A percentile compares a stretch with the other conserved stretches of the same genome.
Conservation (phyloP, 2,888 invertebrate species). For the Lacanobia wlatinum region DNA sequence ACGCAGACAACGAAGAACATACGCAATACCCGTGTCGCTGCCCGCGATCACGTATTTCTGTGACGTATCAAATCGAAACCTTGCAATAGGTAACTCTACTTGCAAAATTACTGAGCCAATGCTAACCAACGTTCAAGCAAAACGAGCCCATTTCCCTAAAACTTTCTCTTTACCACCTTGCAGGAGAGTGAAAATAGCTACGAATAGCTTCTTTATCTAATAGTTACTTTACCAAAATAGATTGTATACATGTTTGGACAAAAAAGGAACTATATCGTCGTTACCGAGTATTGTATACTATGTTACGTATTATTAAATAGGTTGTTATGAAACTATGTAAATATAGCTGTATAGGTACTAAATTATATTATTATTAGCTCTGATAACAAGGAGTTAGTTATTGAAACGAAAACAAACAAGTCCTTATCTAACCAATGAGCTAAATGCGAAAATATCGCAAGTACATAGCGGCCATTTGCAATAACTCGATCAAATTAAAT, state of each 20-base stretch:
- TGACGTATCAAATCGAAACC: constrained; percentile 33
- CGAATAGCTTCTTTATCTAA: constrained; percentile 1
- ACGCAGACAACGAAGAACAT: constrained; percentile 3
- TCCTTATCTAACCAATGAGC: constrained; percentile 65
- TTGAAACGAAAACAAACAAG: constrained; percentile 72
- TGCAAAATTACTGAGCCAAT: constrained; percentile 43
- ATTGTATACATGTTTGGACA: constrained; percentile 29
- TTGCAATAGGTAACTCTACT: constrained; percentile 23
- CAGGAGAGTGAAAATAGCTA: constrained; percentile 27
- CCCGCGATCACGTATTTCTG: constrained; percentile 36
- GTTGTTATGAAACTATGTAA: constrained; percentile 56
- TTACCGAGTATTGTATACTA: neutral
- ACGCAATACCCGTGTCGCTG: constrained; percentile 29
- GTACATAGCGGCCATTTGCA: constrained; percentile 68
- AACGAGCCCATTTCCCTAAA: constrained; percentile 45
- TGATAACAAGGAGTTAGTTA: constrained; percentile 60
- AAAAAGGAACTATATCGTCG: constrained; percentile 13
- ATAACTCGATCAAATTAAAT: constrained; percentile 60
- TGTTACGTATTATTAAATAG: constrained; percentile 30
- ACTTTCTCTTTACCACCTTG: constrained; percentile 46
- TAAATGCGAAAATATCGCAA: constrained; percentile 71
- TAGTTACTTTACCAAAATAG: constrained; percentile 14
- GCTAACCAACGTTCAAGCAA: constrained; percentile 1
- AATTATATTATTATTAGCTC: constrained; percentile 45
- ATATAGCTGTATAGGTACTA: constrained; percentile 22